These are phyloP conservation scores for Nebria ingens DNA, from an alignment of 1,140 invertebrate species.

Conservation along the genomic window DNA sequence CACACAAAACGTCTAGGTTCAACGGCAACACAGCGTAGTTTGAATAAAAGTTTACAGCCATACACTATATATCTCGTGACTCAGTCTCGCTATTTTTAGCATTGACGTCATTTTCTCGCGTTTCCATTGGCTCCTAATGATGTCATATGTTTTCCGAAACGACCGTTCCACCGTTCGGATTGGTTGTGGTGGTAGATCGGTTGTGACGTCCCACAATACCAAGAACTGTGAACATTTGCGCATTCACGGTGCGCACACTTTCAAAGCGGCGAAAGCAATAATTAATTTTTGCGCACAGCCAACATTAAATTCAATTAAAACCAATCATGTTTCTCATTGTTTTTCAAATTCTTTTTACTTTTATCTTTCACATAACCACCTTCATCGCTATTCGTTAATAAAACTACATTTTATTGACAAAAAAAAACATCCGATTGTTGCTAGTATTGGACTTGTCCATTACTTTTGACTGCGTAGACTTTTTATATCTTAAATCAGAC, in stretches of 20 bases:
- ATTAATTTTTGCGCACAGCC: not conserved
- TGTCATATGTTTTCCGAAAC: conserved; percentile 21
- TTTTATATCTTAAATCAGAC: no score
- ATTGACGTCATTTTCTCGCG: conserved; percentile 34
- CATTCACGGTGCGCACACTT: conserved; percentile 13
- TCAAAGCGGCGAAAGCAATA: no score
- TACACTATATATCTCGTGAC: conserved; percentile 43
- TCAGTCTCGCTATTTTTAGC: conserved; percentile 44
- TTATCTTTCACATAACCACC: no score
- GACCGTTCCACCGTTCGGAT: not conserved
- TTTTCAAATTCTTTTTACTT: no score
- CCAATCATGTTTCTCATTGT: no score
- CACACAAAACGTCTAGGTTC: conserved; percentile 10
- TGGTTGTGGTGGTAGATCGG: conserved; percentile 28
- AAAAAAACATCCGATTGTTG: no score
- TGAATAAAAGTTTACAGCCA: conserved; percentile 15
- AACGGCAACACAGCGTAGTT: conserved; percentile 14
- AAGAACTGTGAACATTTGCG: conserved; percentile 35
- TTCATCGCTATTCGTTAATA: no score
- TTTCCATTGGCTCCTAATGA: conserved; percentile 36
- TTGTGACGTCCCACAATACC: conserved; percentile 42
- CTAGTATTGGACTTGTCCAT: no score
- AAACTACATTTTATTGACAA: no score
- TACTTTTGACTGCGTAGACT: no score
- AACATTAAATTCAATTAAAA: not conserved